Percentiles rank a stretch among this genome's conserved stretches.
Conservation (phyloP, 2,113 vertebrate genomes). For the Uropsilus gracilis region DNA sequence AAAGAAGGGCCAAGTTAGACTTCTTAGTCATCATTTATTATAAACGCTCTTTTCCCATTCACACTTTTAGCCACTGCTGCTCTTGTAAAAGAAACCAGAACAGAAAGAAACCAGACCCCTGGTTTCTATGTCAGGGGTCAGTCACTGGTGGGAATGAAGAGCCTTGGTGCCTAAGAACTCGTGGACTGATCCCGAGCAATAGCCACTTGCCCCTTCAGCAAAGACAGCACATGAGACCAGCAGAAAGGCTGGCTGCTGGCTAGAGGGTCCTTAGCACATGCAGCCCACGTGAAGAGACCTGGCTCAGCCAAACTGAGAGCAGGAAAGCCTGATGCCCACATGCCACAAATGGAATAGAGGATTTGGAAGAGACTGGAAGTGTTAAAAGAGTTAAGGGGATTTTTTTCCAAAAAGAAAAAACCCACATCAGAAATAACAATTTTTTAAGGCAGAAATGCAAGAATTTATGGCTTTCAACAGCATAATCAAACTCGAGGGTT, state of each 20-base stretch:
- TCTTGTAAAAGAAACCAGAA: background rate
- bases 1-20: background rate
- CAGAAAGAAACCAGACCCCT: no score
- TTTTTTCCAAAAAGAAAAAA: background rate
- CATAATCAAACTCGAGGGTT: background rate
- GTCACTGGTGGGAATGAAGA: background rate
- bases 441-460: conserved; percentile 1
- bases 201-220: background rate
- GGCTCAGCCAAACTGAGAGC: background rate
- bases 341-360: no score
- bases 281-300: background rate
- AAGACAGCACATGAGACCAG: background rate
- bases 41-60: no score
- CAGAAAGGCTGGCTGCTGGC: background rate
- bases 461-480: background rate
- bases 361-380: background rate
- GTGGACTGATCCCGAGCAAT: background rate
- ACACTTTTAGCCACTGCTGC: background rate
- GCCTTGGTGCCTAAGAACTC: background rate
- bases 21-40: no score
- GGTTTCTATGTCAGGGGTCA: background rate
- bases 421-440: background rate
- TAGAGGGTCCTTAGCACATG: background rate
- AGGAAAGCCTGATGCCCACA: no score
- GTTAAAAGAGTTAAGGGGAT: background rate